Evolutionary conservation across 2,797 vertebrate genomes (phyloP).

Genomic region (Phoxinus dragarum): DNA sequence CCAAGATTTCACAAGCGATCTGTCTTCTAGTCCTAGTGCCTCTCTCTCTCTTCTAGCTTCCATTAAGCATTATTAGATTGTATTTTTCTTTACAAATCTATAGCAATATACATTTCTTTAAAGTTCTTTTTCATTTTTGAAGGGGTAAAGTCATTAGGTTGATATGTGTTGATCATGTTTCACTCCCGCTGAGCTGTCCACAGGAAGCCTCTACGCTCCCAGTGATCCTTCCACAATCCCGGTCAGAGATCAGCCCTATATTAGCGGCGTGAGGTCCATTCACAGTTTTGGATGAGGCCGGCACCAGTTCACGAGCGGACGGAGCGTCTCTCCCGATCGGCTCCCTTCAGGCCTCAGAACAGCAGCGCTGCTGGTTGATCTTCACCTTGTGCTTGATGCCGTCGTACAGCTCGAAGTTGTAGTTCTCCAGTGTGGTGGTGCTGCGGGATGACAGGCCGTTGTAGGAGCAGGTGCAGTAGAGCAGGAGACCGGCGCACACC

Average conservation of each 20-base stretch:
- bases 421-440: conserved; percentile 97
- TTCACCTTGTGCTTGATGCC: conserved; percentile 99
- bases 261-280: conserved; percentile 46
- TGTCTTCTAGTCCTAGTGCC: conserved; percentile 67
- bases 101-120: conserved; percentile 66
- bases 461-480: conserved; percentile 96
- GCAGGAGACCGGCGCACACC: conserved; percentile 91
- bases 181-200: conserved; percentile 63
- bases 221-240: conserved; percentile 31
- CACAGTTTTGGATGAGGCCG: conserved; percentile 42
- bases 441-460: conserved; percentile 91
- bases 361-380: conserved; percentile 97
- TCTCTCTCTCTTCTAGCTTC: conserved; percentile 71
- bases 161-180: conserved; percentile 80
- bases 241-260: conserved; percentile 43
- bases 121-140: conserved; percentile 56
- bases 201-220: conserved; percentile 29
- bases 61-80: conserved; percentile 69
- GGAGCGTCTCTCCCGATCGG: background rate
- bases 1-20: conserved; percentile 69
- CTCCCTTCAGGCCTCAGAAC: conserved; percentile 89
- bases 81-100: conserved; percentile 75
- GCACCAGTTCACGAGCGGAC: conserved; percentile 16
- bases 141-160: conserved; percentile 75
- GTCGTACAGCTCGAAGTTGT: conserved; percentile 97